These are phyloP conservation scores for Bothrops jararaca DNA, from an alignment of 2,113 vertebrate species.

Conservation along the genomic window DNA sequence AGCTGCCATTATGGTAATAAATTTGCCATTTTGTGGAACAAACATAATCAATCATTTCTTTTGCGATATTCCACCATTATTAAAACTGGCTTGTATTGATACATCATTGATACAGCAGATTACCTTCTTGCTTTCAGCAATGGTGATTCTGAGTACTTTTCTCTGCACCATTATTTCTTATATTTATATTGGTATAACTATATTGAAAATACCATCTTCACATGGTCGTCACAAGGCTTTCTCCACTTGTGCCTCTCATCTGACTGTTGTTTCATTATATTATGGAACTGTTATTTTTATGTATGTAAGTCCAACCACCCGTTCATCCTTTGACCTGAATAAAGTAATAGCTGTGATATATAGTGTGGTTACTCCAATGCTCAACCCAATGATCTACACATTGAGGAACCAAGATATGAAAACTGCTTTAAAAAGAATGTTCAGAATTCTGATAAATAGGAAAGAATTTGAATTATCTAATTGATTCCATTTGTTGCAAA, in stretches of 20 bases:
- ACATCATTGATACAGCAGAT: neutral
- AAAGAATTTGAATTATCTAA: neutral
- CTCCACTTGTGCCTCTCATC: conserved; percentile 13
- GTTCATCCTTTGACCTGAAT: conserved; percentile 19
- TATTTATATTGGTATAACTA: conserved; percentile 3
- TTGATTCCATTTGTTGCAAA: neutral
- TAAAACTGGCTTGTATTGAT: conserved; percentile 8
- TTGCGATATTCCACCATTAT: conserved; percentile 13
- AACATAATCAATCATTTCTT: neutral
- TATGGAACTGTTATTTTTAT: conserved; percentile 20
- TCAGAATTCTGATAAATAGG: neutral
- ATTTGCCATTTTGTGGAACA: neutral
- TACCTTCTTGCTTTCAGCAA: neutral
- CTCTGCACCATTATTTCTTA: conserved; percentile 10
- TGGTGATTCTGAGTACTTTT: conserved; percentile 18
- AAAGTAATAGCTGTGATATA: conserved; percentile 16
- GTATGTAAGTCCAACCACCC: conserved; percentile 14
- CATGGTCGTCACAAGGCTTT: neutral
- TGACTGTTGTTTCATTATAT: neutral
- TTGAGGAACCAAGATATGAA: conserved; percentile 17
- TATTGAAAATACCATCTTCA: conserved; percentile 1
- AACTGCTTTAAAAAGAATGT: neutral
- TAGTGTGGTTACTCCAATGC: conserved; percentile 12
- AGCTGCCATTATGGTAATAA: neutral
- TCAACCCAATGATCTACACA: conserved; percentile 20